Percentiles rank a stretch among this genome's conserved stretches.
Conservation (phyloP, 2,113 vertebrate genomes). For the Lepisosteus osseus region DNA sequence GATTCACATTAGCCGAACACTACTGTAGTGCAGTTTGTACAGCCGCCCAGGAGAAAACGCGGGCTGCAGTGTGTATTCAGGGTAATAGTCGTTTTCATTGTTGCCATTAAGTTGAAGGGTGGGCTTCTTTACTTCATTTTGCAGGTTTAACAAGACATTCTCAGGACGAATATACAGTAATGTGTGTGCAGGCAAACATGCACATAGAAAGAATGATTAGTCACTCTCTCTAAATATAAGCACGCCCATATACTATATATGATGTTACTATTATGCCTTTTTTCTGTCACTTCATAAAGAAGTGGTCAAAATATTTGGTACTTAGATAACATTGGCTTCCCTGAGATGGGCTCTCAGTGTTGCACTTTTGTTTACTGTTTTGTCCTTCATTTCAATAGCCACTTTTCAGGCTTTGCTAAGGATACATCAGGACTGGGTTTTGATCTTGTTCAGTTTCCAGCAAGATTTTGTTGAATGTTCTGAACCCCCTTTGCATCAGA, state of each 20-base stretch:
- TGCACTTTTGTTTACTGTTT: no score
- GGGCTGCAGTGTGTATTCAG: constrained; percentile 35
- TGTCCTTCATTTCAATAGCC: no score
- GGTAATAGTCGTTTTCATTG: constrained; percentile 51
- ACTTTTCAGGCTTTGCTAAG: no score
- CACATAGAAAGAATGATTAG: background rate
- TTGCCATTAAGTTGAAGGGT: constrained; percentile 39
- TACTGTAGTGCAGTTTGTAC: constrained; percentile 48
- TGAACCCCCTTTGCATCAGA: no score
- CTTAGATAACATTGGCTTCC: no score
- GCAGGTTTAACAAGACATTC: no score
- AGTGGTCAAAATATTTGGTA: no score
- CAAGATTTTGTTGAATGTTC: no score
- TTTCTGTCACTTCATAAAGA: no score
- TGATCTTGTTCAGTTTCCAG: no score
- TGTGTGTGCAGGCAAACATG: background rate
- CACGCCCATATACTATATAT: background rate
- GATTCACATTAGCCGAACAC: constrained; percentile 55
- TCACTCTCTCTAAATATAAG: background rate
- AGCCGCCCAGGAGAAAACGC: constrained; percentile 28
- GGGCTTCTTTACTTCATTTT: background rate
- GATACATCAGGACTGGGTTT: no score
- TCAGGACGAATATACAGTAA: background rate
- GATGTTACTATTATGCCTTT: background rate
- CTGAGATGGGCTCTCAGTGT: no score